Percentiles rank a stretch among this genome's conserved stretches.
Evolutionary conservation across 2,113 vertebrate species (phyloP).

Genomic region (Phrynosoma blainvillii): DNA sequence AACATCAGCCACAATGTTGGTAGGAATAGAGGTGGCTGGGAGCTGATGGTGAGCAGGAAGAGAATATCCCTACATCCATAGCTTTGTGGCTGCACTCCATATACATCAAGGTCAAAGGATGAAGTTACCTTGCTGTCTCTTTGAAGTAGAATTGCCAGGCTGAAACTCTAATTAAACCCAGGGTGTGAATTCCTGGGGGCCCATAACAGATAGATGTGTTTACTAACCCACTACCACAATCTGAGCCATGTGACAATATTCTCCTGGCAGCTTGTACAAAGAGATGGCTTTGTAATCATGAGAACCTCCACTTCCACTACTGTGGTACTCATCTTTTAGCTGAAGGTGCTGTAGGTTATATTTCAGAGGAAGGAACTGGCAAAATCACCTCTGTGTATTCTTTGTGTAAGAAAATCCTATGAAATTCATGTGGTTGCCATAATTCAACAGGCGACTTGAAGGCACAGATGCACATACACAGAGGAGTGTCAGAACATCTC

Average conservation of each 20-base stretch:
- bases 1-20: slow-evolving; percentile 40
- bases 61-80: not conserved
- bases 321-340: slow-evolving; percentile 66
- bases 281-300: slow-evolving; percentile 36
- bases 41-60: not conserved
- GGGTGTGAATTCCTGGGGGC: slow-evolving; percentile 57
- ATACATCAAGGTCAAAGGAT: slow-evolving; percentile 42
- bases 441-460: too few species aligned
- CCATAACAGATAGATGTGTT: slow-evolving; percentile 52
- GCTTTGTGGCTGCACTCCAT: not conserved
- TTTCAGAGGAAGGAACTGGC: too few species aligned
- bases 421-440: too few species aligned
- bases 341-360: slow-evolving; percentile 34
- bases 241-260: slow-evolving; percentile 53
- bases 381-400: too few species aligned
- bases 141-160: slow-evolving; percentile 56
- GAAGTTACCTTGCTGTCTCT: slow-evolving; percentile 44
- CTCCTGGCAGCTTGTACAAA: slow-evolving; percentile 66
- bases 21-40: not conserved
- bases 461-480: too few species aligned
- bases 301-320: slow-evolving; percentile 56
- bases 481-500: slow-evolving; percentile 41
- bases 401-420: too few species aligned
- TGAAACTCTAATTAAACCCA: slow-evolving; percentile 62
- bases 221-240: slow-evolving; percentile 61